Evolutionary conservation across 2,888 invertebrate genomes (phyloP).

Genomic region (Pristionchus arcanus): DNA sequence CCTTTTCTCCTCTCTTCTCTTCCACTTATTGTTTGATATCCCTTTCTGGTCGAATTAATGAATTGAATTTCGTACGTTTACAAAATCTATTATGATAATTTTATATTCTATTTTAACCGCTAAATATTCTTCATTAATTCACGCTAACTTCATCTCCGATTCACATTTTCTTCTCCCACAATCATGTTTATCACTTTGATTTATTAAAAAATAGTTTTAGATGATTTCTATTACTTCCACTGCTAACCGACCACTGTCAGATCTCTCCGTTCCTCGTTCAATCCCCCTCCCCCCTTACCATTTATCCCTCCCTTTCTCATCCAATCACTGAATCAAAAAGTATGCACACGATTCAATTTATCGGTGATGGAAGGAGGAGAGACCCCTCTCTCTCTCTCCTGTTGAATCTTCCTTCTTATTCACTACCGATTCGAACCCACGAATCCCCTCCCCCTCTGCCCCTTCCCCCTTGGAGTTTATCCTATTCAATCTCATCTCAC

Average conservation of each 20-base stretch:
- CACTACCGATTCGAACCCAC: not conserved
- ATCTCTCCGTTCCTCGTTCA: not conserved
- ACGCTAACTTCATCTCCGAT: not conserved
- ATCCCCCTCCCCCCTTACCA: not conserved
- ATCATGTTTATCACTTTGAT: not conserved
- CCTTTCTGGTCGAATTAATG: not conserved
- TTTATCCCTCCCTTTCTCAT: not conserved
- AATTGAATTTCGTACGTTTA: no score
- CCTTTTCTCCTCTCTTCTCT: not conserved
- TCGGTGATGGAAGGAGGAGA: not conserved
- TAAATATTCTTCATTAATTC: not conserved
- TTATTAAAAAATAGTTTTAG: not conserved
- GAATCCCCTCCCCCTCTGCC: not conserved
- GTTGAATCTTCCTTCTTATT: constrained; percentile 5
- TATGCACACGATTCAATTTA: constrained; percentile 32
- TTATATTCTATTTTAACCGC: not conserved
- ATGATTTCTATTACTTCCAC: not conserved
- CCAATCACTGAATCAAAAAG: constrained; percentile 36
- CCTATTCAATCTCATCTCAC: not conserved
- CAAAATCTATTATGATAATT: not conserved
- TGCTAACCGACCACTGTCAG: not conserved
- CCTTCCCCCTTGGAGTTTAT: not conserved
- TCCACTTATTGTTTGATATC: not conserved
- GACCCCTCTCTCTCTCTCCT: not conserved
- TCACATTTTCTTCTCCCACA: not conserved